phyloP scores from a whole-genome alignment of 2,888 invertebrate species.

The Drosophila formosana region DNA sequence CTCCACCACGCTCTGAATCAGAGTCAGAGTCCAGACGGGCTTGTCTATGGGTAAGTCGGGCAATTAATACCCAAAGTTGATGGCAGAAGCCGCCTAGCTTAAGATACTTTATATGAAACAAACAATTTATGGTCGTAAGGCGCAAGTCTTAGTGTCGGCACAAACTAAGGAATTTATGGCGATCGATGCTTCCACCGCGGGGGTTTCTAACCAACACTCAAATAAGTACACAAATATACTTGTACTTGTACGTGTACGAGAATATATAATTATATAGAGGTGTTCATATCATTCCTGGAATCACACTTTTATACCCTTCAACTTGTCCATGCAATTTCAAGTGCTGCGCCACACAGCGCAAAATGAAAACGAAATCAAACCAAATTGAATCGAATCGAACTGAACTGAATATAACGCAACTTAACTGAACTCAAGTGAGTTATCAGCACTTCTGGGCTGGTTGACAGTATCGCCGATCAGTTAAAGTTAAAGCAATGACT shows the following conservation, averaged over 20 bases:
- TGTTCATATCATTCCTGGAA: slow-evolving; percentile 49
- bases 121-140: slow-evolving; percentile 67
- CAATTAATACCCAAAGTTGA: slow-evolving; percentile 70
- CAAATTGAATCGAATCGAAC: slow-evolving; percentile 5
- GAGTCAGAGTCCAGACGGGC: slow-evolving; percentile 5
- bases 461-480: slow-evolving; percentile 74
- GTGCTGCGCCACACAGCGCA: slow-evolving; percentile 32
- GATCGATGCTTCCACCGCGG: slow-evolving; percentile 26
- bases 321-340: slow-evolving; percentile 67
- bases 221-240: slow-evolving; percentile 15
- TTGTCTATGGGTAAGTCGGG: slow-evolving; percentile 37
- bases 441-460: slow-evolving; percentile 59
- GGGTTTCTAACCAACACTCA: slow-evolving; percentile 38
- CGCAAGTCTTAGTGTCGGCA: slow-evolving; percentile 72
- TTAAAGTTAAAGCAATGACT: slow-evolving; percentile 49
- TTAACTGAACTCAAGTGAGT: slow-evolving; percentile 17
- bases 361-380: slow-evolving; percentile 39
- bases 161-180: slow-evolving; percentile 61
- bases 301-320: slow-evolving; percentile 61
- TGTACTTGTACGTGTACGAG: neutral
- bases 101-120: slow-evolving; percentile 33
- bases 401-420: slow-evolving; percentile 10
- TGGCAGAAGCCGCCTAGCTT: slow-evolving; percentile 70
- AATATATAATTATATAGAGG: slow-evolving; percentile 9
- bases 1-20: slow-evolving; percentile 9